A percentile compares a stretch with the other conserved stretches of the same genome.
These are phyloP conservation scores for Tragelaphus buxtoni DNA, from an alignment of 2,113 vertebrate species.

Conservation along the genomic window DNA sequence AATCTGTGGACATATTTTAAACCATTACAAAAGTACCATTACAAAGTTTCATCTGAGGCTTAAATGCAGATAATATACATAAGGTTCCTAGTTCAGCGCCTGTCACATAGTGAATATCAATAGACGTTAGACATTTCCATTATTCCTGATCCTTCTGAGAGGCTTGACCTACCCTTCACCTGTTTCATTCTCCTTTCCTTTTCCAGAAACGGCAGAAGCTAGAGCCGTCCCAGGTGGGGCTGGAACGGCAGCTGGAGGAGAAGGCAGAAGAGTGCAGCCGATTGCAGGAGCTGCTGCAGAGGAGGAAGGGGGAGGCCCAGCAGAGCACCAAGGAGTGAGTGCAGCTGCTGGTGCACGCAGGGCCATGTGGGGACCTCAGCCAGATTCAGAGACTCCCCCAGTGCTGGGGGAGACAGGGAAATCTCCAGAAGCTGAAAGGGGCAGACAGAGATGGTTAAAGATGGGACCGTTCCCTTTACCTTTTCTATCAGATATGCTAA, in stretches of 20 bases:
- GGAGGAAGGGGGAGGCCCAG: conserved; percentile 85
- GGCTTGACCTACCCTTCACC: neutral
- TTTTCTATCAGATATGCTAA: neutral
- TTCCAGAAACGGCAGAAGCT: conserved; percentile 78
- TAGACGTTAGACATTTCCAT: neutral
- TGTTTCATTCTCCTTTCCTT: neutral
- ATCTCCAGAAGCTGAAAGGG: conserved; percentile 78
- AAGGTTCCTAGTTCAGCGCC: neutral
- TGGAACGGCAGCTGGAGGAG: conserved; percentile 86
- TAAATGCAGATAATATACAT: neutral
- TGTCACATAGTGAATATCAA: neutral
- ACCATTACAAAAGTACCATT: neutral
- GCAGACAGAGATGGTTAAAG: conserved; percentile 76
- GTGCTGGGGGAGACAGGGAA: conserved; percentile 76
- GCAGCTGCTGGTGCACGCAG: accelerated
- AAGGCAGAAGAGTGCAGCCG: conserved; percentile 84
- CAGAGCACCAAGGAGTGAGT: conserved; percentile 88
- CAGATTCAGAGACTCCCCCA: too few relatives aligned
- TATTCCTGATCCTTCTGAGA: neutral
- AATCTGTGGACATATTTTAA: neutral
- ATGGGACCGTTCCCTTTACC: conserved; percentile 49
- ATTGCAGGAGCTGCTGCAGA: conserved; percentile 84
- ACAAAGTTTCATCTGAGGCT: neutral
- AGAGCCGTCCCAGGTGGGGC: conserved; percentile 54
- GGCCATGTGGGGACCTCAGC: neutral